Evolutionary conservation across 2,888 invertebrate species (phyloP), one percentile per base, ranked within the genome.

Genomic region (Mellilla xanthometata): DNA sequence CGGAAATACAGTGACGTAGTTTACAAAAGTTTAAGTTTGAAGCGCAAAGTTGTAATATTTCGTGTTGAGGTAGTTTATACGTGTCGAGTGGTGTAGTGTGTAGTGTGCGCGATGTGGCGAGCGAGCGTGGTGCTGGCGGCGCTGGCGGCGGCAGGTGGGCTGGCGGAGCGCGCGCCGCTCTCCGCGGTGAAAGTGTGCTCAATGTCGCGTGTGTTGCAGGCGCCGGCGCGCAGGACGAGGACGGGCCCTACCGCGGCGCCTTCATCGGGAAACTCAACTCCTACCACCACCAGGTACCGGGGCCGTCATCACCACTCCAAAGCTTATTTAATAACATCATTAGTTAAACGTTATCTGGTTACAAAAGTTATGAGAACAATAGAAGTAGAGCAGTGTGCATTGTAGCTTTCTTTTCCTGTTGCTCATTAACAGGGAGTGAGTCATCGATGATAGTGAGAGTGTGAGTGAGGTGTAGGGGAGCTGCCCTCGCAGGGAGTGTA

Each of bases 181-280:
- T n/a, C n/a, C n/a, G n/a, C n/a, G n/a, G n/a, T n/a, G 15, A 19
- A 19, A 19, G 15, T 36, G 43, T 10, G 9, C 46, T 48, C 47
- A 56, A 49, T 52, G 43, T 33, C 53, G 42, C 36, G 30, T 57
- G 45, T 27, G 43, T 83, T 83, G 13, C 73, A 88, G 88, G 74
- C 41, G 77, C 80, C 50, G 66, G 56, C 32, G 76, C 86, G n/a
- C 87, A 91, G 58, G 94, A 95, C 39, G 93, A 94, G 29, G 93
- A 93, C 24, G 94, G 94, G 0, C 94, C 94, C 3, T 96, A 96
- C 71, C 91, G 90, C 48, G 97, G 97, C 34, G 95, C 94, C 79
- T 93, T 92, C 60, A 86, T 97, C 43, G 97, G 97, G 3, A 95
- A 95, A 81, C 83, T 97, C 30, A 97, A 97, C 81, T 95, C 97